These are phyloP conservation scores for Apodemia mormo DNA, from an alignment of 2,888 invertebrate species.

Conservation along the genomic window DNA sequence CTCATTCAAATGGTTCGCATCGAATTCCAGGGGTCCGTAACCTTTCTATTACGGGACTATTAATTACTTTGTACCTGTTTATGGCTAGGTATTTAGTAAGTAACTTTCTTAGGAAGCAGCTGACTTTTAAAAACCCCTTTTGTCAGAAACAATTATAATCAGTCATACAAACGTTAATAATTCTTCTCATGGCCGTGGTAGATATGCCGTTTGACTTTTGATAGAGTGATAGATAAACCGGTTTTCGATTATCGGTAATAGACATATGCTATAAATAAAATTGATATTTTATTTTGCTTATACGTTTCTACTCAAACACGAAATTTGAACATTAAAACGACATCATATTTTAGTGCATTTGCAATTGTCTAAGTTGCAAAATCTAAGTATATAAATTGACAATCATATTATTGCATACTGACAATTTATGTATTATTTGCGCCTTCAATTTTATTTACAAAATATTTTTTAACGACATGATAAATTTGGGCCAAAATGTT, in stretches of 20 bases:
- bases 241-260: neutral
- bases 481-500: too few relatives aligned
- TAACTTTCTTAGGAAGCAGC: slow-evolving; percentile 25
- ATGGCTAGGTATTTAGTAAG: slow-evolving; percentile 36
- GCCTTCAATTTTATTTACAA: too few relatives aligned
- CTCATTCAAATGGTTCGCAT: slow-evolving; percentile 72
- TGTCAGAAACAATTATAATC: slow-evolving; percentile 25
- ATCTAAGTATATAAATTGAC: neutral
- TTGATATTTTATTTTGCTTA: slow-evolving; percentile 26
- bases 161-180: slow-evolving; percentile 14
- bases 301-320: slow-evolving; percentile 23
- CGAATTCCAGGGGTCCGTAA: slow-evolving; percentile 71
- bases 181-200: slow-evolving; percentile 19
- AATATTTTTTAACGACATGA: too few relatives aligned
- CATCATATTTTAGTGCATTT: slow-evolving; percentile 2
- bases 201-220: slow-evolving; percentile 6
- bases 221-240: slow-evolving; percentile 24
- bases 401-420: neutral
- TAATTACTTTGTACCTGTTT: slow-evolving; percentile 45
- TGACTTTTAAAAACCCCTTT: slow-evolving; percentile 20
- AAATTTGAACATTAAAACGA: neutral
- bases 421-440: too few relatives aligned
- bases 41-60: slow-evolving; percentile 51
- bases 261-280: slow-evolving; percentile 26
- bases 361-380: slow-evolving; percentile 2